These are phyloP conservation scores for Morone saxatilis DNA, from an alignment of 2,113 vertebrate species.

Conservation along the genomic window DNA sequence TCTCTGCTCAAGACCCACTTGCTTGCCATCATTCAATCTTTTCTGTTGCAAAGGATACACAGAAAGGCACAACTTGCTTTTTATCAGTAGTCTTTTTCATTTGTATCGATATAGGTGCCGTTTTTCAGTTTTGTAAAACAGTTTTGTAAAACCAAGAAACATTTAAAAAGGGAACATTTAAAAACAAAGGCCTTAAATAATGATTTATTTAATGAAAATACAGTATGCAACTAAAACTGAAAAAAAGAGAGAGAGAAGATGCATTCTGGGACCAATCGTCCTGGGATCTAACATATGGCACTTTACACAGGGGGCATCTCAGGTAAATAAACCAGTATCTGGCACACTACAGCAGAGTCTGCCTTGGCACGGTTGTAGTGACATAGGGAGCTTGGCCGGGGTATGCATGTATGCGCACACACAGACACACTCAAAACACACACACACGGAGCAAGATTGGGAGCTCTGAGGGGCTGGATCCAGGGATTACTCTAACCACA, in stretches of 20 bases:
- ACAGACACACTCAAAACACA: conserved; percentile 37
- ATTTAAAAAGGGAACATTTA: neutral
- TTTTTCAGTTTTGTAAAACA: neutral
- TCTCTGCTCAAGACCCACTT: neutral
- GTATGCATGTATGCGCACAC: conserved; percentile 28
- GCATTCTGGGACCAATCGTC: conserved; percentile 79
- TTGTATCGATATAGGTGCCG: neutral
- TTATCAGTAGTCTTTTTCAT: neutral
- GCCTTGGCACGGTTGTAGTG: conserved; percentile 70
- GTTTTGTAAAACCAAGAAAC: neutral
- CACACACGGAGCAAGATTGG: conserved; percentile 35
- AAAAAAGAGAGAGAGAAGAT: neutral
- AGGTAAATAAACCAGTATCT: conserved; percentile 91
- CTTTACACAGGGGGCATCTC: conserved; percentile 79
- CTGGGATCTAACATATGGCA: conserved; percentile 89
- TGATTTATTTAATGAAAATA: conserved; percentile 10
- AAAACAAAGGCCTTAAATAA: neutral
- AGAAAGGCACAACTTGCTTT: neutral
- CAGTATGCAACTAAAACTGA: neutral
- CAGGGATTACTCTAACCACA: conserved; percentile 82
- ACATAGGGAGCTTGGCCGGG: conserved; percentile 69
- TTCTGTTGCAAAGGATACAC: neutral
- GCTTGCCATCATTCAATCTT: neutral
- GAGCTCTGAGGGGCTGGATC: conserved; percentile 77
- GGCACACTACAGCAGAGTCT: conserved; percentile 79